Conservation (phyloP, 2,888 invertebrate genomes). For the Dorcus hopei region DNA sequence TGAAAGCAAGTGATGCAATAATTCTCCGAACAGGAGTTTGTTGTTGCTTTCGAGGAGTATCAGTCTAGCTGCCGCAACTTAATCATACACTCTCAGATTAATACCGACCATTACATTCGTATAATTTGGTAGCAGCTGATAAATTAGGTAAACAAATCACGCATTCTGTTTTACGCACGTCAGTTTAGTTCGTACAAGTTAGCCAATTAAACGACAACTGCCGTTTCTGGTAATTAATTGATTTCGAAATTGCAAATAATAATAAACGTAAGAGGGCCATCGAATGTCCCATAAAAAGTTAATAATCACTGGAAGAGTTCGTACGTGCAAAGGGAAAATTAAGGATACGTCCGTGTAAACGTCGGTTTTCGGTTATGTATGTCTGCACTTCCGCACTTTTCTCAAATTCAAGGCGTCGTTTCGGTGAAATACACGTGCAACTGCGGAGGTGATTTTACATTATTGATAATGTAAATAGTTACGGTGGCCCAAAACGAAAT, state of each 20-base stretch:
- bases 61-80: constrained; percentile 7
- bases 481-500: too few relatives aligned
- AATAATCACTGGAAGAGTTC: constrained; percentile 9
- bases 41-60: constrained; percentile 7
- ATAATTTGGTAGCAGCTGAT: not conserved
- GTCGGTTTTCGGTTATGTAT: constrained; percentile 11
- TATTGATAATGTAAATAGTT: too few relatives aligned
- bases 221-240: too few relatives aligned
- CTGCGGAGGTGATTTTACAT: too few relatives aligned
- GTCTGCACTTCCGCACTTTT: constrained; percentile 6
- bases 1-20: constrained; percentile 1
- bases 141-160: too few relatives aligned
- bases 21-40: constrained; percentile 6
- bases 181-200: too few relatives aligned
- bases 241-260: too few relatives aligned
- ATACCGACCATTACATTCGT: constrained; percentile 3
- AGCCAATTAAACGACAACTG: too few relatives aligned
- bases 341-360: not conserved
- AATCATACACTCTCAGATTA: constrained; percentile 9
- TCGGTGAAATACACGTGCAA: too few relatives aligned
- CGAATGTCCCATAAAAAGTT: constrained; percentile 13
- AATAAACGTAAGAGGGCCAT: not conserved
- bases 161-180: too few relatives aligned
- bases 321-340: constrained; percentile 3
- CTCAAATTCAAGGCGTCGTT: too few relatives aligned